Evolutionary conservation across 2,888 invertebrate species (phyloP), one percentile per base, ranked within the genome.

Genomic region (Tortricodes alternella): DNA sequence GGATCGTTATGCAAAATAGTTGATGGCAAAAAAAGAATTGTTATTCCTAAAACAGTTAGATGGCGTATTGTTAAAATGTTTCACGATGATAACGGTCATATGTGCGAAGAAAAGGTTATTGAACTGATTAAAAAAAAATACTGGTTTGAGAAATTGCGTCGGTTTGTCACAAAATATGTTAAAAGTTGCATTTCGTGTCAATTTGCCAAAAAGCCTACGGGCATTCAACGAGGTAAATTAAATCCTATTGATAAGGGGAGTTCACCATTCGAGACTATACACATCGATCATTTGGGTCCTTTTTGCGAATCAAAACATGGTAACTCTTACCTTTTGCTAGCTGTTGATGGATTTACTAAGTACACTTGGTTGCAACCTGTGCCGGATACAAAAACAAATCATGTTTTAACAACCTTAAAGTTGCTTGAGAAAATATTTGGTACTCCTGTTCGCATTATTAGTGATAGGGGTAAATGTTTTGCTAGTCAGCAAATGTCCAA

Each of bases 281-380:
- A 58, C 24, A 1, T 58, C 5, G 58, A 58, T 23, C 60, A 64
- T 18, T 34, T 64, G n/a, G 62, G 63, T 1, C 61, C 63, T 4
- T 62, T 63, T 51, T 55, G 55, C 35, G 21, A 29, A n/a, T 53
- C 53, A 24, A 48, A 29, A 11, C 19, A 38, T 15, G 56, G 57
- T 3, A 63, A 63, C 21, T 44, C 32, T 11, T 52, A 61, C 27
- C 15, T 61, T 2, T 39, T 59, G 13, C 15, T 52, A 1, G 43
- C 58, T n/a, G 52, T 62, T 8, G 61, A 62, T 23, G 53, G 32
- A 1, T 61, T 59, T 23, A 62, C 34, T 18, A 59, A 52, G 38
- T 58, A 49, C 44, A 32, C 46, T 24, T 62, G 59, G 57, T 16
- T 59, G 6, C 38, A 62, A 35, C 52, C 58, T 7, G 61, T 53